Conservation (phyloP, 2,113 vertebrate genomes). For the Fulica atra region DNA sequence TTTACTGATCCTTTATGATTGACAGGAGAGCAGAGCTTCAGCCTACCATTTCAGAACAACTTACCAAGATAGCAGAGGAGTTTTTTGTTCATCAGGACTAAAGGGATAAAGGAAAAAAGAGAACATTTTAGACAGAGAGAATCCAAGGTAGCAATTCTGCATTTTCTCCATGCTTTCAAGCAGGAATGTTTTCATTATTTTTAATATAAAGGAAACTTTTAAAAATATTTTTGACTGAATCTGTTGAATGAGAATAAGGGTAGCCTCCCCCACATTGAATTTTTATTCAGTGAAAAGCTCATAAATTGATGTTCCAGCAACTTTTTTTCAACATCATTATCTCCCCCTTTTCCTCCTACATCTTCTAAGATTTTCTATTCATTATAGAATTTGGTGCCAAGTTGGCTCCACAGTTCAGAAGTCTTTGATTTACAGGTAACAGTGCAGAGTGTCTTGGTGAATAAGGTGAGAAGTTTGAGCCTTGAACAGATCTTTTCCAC, state of each 20-base stretch:
- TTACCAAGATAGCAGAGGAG: background rate
- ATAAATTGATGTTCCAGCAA: background rate
- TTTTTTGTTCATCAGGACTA: background rate
- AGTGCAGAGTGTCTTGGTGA: background rate
- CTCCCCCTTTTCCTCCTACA: background rate
- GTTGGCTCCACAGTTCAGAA: background rate
- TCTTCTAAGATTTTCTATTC: background rate
- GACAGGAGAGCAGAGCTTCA: background rate
- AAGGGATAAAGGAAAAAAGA: background rate
- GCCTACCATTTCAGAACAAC: background rate
- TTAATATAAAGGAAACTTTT: conserved; percentile 7
- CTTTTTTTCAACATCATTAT: background rate
- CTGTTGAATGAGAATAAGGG: background rate
- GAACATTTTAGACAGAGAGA: background rate
- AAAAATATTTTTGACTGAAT: background rate
- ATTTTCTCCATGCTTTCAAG: conserved; percentile 9
- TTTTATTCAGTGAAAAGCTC: background rate
- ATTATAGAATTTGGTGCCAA: background rate
- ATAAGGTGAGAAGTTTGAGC: background rate
- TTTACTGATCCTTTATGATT: background rate
- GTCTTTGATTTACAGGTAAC: background rate
- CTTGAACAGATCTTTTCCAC: background rate
- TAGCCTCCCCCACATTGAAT: background rate
- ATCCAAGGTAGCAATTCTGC: conserved; percentile 1
- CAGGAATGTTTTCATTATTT: conserved; percentile 39